Evolutionary conservation across 2,797 vertebrate genomes (phyloP).

Genomic region (Periparus ater): DNA sequence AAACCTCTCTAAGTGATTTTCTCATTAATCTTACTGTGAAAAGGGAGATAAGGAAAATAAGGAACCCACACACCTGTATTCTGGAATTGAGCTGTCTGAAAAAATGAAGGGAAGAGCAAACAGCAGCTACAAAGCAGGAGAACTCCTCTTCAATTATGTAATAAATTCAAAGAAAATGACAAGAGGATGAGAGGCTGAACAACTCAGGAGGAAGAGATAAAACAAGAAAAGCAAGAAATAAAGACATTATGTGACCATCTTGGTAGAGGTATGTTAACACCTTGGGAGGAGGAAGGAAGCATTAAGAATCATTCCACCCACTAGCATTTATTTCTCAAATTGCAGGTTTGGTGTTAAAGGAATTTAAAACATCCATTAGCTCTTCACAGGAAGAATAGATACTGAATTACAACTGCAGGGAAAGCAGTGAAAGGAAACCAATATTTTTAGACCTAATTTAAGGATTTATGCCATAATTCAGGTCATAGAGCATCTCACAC

Average conservation of each 20-base stretch:
- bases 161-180: conserved; percentile 62
- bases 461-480: neutral
- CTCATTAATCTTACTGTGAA: conserved; percentile 34
- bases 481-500: neutral
- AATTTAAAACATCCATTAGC: conserved; percentile 53
- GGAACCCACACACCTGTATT: conserved; percentile 11
- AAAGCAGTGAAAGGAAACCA: neutral
- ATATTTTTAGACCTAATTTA: conserved; percentile 23
- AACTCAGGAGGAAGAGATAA: conserved; percentile 33
- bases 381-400: neutral
- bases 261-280: conserved; percentile 19
- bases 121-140: conserved; percentile 1
- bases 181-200: neutral
- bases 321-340: conserved; percentile 50
- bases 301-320: conserved; percentile 22
- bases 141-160: conserved; percentile 42
- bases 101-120: neutral
- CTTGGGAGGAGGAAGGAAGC: conserved; percentile 44
- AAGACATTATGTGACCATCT: conserved; percentile 48
- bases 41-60: conserved; percentile 36
- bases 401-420: neutral
- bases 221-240: conserved; percentile 51
- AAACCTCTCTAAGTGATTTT: neutral
- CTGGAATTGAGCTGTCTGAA: conserved; percentile 46
- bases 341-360: conserved; percentile 58